Percentiles rank a stretch among this genome's conserved stretches.
phyloP scores from a whole-genome alignment of 2,113 vertebrate genomes.

The Nanorana parkeri region DNA sequence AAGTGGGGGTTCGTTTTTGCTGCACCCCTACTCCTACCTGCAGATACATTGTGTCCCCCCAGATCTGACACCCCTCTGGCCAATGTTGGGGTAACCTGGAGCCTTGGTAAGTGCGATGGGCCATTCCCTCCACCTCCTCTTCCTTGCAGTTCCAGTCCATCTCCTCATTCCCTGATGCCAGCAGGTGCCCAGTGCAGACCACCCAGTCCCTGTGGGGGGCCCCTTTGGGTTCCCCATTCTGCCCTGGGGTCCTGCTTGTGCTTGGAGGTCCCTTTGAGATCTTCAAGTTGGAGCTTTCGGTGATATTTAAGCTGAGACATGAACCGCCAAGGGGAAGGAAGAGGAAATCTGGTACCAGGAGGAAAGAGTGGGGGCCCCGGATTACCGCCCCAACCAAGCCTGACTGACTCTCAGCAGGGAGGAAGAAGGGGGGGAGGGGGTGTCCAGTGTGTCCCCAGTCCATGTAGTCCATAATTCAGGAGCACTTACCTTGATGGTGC shows the following conservation, averaged over 20 bases:
- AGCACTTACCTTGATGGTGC: constrained; percentile 82
- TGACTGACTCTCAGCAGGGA: constrained; percentile 59
- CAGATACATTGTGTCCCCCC: no score
- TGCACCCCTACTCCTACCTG: no score
- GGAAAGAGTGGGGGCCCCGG: constrained; percentile 86
- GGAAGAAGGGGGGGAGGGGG: constrained; percentile 16
- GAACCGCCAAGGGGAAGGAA: constrained; percentile 89
- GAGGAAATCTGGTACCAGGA: constrained; percentile 89
- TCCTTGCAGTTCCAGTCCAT: neutral
- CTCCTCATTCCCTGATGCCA: neutral
- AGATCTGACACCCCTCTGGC: no score
- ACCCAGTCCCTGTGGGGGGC: neutral
- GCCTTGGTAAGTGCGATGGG: neutral
- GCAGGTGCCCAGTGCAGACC: constrained; percentile 25
- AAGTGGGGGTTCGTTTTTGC: no score
- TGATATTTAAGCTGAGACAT: constrained; percentile 87
- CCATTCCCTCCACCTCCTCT: constrained; percentile 30
- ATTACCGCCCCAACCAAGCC: constrained; percentile 75
- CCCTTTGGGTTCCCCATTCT: neutral
- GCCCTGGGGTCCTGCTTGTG: neutral
- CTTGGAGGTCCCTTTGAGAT: constrained; percentile 1
- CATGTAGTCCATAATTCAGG: neutral
- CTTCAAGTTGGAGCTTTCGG: constrained; percentile 77
- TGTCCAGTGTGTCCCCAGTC: neutral
- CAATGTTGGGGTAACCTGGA: no score